Conservation (phyloP, 2,888 invertebrate genomes). For the Entomobrya multifasciata region DNA sequence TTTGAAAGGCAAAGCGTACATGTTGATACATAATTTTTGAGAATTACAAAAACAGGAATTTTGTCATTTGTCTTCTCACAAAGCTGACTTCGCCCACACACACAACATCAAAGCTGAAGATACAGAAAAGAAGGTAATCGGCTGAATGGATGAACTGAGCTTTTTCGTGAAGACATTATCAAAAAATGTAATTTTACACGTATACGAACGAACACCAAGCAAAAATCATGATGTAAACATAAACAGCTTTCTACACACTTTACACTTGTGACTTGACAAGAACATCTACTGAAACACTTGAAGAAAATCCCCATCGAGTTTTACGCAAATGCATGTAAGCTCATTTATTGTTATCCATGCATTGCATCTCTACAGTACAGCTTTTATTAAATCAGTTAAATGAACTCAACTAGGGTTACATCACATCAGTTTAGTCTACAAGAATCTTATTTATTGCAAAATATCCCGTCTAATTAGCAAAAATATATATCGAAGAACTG, state of each 20-base stretch:
- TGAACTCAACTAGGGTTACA: not conserved
- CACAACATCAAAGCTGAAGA: not conserved
- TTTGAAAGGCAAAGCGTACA: not conserved
- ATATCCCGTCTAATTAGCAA: conserved; percentile 23
- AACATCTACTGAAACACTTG: not conserved
- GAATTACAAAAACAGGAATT: conserved; percentile 4
- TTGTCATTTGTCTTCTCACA: conserved; percentile 31
- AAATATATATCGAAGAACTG: not conserved
- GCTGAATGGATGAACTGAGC: conserved; percentile 45
- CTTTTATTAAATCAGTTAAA: not conserved
- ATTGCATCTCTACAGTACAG: not conserved
- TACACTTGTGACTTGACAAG: not conserved
- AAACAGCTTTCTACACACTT: no score
- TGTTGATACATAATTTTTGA: conserved; percentile 1
- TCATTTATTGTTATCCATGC: not conserved
- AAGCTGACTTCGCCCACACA: no score
- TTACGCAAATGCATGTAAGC: not conserved
- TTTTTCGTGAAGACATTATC: conserved; percentile 49
- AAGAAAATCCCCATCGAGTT: not conserved
- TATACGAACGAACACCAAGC: no score
- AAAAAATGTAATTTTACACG: not conserved
- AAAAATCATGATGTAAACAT: no score
- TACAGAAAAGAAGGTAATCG: conserved; percentile 4
- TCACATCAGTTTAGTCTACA: not conserved
- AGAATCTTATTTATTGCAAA: not conserved